These are phyloP conservation scores for Mesorhabditis spiculigera DNA, from an alignment of 2,888 invertebrate species.

Conservation along the genomic window DNA sequence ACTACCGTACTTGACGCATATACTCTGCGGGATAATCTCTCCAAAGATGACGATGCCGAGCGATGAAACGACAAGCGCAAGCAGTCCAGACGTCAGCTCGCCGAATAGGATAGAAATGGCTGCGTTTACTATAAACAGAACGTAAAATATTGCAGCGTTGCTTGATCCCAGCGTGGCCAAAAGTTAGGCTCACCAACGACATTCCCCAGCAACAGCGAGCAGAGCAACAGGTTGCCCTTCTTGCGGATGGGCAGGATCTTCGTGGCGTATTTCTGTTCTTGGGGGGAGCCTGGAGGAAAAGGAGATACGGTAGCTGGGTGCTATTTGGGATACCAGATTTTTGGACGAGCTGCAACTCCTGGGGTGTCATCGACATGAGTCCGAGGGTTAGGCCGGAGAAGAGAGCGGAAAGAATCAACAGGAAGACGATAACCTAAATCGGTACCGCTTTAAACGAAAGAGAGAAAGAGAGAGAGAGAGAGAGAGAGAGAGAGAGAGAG, in stretches of 20 bases:
- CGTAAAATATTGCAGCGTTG: neutral
- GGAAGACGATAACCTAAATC: conserved; percentile 70
- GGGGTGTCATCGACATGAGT: conserved; percentile 85
- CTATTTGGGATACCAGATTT: conserved; percentile 34
- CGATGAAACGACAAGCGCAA: conserved; percentile 54
- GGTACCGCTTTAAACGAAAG: conserved; percentile 57
- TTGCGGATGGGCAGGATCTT: conserved; percentile 84
- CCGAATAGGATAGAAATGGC: conserved; percentile 90
- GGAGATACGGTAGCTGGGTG: conserved; percentile 13
- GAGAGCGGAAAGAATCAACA: conserved; percentile 83
- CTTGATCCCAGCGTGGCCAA: neutral
- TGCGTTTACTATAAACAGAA: conserved; percentile 61
- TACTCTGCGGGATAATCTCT: conserved; percentile 70
- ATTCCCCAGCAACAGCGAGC: conserved; percentile 72
- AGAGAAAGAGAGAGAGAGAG: conserved; percentile 79
- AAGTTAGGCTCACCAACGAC: conserved; percentile 20
- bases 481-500: conserved; percentile 66
- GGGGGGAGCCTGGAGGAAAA: conserved; percentile 22
- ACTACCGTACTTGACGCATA: conserved; percentile 53
- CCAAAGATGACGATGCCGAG: conserved; percentile 80
- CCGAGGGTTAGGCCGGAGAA: conserved; percentile 94
- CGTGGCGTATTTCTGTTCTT: conserved; percentile 69
- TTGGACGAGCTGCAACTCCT: conserved; percentile 53
- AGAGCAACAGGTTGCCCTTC: conserved; percentile 82
- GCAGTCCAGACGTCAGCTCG: conserved; percentile 69